These are phyloP conservation scores for Thamnaconus septentrionalis DNA, from an alignment of 2,113 vertebrate genomes.

Conservation along the genomic window DNA sequence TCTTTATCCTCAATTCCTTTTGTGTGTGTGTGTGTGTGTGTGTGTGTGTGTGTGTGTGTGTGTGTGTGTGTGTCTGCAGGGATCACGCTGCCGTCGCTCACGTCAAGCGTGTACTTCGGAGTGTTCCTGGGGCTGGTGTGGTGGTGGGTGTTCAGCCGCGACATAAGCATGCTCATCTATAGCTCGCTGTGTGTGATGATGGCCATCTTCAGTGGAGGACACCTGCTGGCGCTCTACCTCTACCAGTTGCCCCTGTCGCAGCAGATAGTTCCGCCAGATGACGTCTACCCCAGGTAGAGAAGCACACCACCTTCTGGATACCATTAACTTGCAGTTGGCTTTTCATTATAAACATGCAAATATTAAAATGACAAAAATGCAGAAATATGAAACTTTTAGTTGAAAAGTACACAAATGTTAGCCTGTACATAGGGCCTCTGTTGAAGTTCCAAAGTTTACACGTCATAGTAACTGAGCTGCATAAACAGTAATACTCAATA, in stretches of 20 bases:
- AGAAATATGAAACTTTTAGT: no score
- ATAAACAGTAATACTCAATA: no score
- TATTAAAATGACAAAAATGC: no score
- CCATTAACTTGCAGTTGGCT: background rate
- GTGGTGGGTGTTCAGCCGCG: constrained; percentile 78
- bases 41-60: constrained; percentile 16
- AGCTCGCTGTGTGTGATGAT: constrained; percentile 79
- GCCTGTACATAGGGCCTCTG: no score
- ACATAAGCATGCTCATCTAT: constrained; percentile 72
- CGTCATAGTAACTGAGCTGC: no score
- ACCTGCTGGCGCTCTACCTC: constrained; percentile 76
- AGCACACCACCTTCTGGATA: background rate
- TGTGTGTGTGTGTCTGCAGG: constrained; percentile 58
- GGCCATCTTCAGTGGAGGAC: constrained; percentile 78
- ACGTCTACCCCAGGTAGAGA: constrained; percentile 76
- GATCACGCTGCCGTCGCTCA: constrained; percentile 77
- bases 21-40: constrained; percentile 8
- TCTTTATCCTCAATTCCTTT: background rate
- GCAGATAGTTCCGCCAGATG: constrained; percentile 70
- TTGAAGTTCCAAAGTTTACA: no score
- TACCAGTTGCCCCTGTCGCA: constrained; percentile 81
- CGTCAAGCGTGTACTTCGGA: constrained; percentile 78
- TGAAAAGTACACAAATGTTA: no score
- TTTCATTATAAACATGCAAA: no score
- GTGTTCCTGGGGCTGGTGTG: constrained; percentile 79